A percentile compares a stretch with the other conserved stretches of the same genome.
These are phyloP conservation scores for Eptesicus fuscus DNA, from an alignment of 2,113 vertebrate genomes.

Conservation along the genomic window DNA sequence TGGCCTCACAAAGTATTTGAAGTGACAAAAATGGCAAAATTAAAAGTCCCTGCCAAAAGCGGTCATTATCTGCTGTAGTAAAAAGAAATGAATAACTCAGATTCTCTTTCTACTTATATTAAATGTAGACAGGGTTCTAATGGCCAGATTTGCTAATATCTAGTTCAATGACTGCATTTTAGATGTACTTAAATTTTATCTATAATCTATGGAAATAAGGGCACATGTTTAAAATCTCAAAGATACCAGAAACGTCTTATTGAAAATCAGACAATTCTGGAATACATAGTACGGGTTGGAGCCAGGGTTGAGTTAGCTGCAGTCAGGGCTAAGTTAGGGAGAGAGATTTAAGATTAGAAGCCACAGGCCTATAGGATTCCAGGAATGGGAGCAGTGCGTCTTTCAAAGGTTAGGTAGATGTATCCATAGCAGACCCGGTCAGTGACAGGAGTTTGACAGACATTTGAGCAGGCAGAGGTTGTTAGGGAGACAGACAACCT, in stretches of 20 bases:
- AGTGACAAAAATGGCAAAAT: conserved; percentile 18
- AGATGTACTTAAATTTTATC: background rate
- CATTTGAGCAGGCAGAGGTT: background rate
- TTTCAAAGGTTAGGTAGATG: background rate
- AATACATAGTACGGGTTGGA: background rate
- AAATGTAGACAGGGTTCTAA: conserved; percentile 14
- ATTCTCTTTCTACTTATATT: background rate
- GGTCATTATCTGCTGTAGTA: background rate
- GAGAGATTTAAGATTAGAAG: background rate
- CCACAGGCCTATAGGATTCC: background rate
- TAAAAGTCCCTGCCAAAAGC: background rate
- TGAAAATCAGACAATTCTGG: background rate
- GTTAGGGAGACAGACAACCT: background rate
- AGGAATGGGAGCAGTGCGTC: background rate
- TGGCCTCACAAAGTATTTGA: conserved; percentile 13
- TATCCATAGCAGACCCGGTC: background rate
- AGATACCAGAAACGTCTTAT: background rate
- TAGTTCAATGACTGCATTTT: background rate
- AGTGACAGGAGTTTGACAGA: background rate
- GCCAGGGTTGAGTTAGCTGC: background rate
- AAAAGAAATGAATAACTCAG: conserved; percentile 1
- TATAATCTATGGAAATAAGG: background rate
- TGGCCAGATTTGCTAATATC: background rate
- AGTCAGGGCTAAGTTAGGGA: background rate
- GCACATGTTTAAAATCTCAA: background rate